Conservation (phyloP, 2,888 invertebrate genomes). For the Heliconius erato region DNA sequence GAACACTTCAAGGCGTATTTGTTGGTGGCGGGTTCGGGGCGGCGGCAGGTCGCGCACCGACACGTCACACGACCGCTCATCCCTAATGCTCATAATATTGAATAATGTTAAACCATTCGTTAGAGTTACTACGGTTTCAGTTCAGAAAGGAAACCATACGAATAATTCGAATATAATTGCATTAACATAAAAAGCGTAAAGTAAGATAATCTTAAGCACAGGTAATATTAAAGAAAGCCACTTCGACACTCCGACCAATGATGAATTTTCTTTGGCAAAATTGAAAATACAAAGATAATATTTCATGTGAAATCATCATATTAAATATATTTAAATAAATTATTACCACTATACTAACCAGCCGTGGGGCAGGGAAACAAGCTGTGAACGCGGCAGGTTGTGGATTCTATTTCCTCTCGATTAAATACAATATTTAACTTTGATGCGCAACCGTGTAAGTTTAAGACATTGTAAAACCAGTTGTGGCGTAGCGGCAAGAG, state of each 20-base stretch:
- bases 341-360: no score
- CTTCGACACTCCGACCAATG: slow-evolving; percentile 5
- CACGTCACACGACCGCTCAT: slow-evolving; percentile 7
- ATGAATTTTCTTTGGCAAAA: background rate
- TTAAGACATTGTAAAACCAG: no score
- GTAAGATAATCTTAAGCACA: slow-evolving; percentile 6
- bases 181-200: slow-evolving; percentile 9
- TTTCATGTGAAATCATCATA: background rate
- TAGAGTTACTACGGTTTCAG: slow-evolving; percentile 24
- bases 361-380: no score
- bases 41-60: no score
- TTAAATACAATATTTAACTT: no score
- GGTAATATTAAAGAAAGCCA: slow-evolving; percentile 1
- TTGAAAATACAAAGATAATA: background rate
- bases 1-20: no score
- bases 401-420: no score
- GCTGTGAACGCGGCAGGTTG: no score
- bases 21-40: no score
- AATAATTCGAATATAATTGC: slow-evolving; percentile 2
- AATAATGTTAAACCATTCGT: slow-evolving; percentile 21
- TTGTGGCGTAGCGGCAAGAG: no score
- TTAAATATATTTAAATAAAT: background rate
- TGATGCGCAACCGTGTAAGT: no score
- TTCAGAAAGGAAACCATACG: background rate
- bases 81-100: slow-evolving; percentile 23